These are phyloP conservation scores for Abramis brama DNA, from an alignment of 2,113 vertebrate species.

Conservation along the genomic window DNA sequence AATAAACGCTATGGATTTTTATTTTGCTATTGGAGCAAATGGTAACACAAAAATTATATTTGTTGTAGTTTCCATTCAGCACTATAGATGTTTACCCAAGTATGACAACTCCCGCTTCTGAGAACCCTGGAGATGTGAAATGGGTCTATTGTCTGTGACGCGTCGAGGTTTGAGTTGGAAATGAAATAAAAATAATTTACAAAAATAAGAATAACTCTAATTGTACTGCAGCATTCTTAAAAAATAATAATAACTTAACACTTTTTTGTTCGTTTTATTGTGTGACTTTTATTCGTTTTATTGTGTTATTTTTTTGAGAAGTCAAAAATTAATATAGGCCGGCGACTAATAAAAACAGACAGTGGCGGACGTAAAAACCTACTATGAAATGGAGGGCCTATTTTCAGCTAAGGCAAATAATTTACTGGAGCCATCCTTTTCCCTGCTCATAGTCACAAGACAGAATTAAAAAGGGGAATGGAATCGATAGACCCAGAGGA, in stretches of 20 bases:
- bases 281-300: conserved; percentile 28
- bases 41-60: too few relatives aligned
- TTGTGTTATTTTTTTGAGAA: conserved; percentile 32
- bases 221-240: neutral
- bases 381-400: conserved; percentile 8
- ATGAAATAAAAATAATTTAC: neutral
- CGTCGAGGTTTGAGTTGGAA: neutral
- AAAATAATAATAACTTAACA: neutral
- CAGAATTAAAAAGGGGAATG: conserved; percentile 49
- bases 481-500: conserved; percentile 57
- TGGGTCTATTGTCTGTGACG: too few relatives aligned
- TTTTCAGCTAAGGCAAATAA: conserved; percentile 42
- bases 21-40: too few relatives aligned
- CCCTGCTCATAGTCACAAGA: conserved; percentile 44
- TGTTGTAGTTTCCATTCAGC: too few relatives aligned
- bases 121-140: too few relatives aligned
- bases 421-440: conserved; percentile 19
- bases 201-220: neutral
- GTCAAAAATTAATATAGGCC: conserved; percentile 45
- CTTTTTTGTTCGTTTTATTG: conserved; percentile 33
- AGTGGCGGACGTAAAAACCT: neutral
- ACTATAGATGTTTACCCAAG: too few relatives aligned
- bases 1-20: too few relatives aligned
- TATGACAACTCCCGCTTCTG: too few relatives aligned
- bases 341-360: conserved; percentile 45